Evolutionary conservation across 2,113 vertebrate genomes (phyloP).

Genomic region (Anolis carolinensis): DNA sequence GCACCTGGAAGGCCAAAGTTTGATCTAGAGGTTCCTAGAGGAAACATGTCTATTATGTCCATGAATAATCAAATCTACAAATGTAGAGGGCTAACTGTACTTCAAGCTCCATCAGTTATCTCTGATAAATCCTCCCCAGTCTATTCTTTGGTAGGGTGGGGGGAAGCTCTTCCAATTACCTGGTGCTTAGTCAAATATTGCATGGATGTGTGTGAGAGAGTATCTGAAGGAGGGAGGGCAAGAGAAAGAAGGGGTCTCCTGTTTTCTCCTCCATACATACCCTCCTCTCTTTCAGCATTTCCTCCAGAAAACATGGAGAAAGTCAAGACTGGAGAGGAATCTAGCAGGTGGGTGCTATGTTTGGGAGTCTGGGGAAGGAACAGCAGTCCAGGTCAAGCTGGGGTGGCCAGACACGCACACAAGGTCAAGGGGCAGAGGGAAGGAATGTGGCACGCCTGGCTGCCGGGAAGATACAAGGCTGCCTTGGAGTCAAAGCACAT

Average conservation of each 20-base stretch:
- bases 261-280: neutral
- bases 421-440: neutral
- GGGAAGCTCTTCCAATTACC: neutral
- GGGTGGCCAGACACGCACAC: neutral
- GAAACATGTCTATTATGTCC: no score
- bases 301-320: neutral
- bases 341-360: conserved; percentile 15
- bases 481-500: neutral
- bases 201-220: neutral
- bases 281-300: neutral
- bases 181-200: neutral
- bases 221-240: neutral
- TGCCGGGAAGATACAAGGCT: neutral
- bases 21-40: no score
- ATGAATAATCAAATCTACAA: no score
- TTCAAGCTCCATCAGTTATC: no score
- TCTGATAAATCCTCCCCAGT: neutral
- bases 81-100: no score
- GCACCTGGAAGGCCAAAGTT: no score
- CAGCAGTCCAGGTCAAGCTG: neutral
- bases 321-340: neutral
- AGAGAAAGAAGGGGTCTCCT: neutral
- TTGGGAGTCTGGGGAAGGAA: conserved; percentile 5
- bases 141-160: neutral
- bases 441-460: neutral